A percentile compares a stretch with the other conserved stretches of the same genome.
phyloP scores from a whole-genome alignment of 2,797 vertebrate species.

The Rachycentron canadum region DNA sequence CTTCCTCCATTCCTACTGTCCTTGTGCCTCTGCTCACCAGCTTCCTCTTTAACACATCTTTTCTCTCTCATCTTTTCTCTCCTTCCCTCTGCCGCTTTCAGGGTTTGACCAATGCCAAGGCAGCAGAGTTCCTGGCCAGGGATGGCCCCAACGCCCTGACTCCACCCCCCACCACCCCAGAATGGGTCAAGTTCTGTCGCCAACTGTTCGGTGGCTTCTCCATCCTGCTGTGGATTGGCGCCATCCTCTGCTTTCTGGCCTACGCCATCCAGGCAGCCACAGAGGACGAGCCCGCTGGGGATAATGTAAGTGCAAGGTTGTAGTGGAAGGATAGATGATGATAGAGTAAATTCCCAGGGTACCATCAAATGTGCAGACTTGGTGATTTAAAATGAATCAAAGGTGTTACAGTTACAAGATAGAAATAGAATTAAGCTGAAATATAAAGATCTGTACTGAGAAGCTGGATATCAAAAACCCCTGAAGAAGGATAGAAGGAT shows the following conservation, averaged over 20 bases:
- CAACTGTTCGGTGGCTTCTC: constrained; percentile 96
- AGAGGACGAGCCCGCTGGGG: constrained; percentile 90
- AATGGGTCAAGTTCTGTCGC: constrained; percentile 96
- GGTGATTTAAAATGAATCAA: background rate
- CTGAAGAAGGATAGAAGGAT: background rate
- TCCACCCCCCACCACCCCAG: constrained; percentile 92
- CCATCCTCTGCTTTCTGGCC: constrained; percentile 94
- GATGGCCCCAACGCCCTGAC: constrained; percentile 93
- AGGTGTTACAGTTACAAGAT: too few species aligned
- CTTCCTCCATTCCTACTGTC: background rate
- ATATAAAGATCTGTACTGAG: background rate
- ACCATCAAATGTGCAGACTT: background rate
- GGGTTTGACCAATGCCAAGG: constrained; percentile 94
- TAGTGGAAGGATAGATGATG: background rate
- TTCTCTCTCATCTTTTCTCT: background rate
- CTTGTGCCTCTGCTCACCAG: background rate
- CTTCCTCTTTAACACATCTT: background rate
- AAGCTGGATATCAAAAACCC: background rate
- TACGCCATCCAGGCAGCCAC: constrained; percentile 93
- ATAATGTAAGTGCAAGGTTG: constrained; percentile 86
- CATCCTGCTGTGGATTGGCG: constrained; percentile 92
- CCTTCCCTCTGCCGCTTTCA: constrained; percentile 52
- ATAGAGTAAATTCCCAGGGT: constrained; percentile 2
- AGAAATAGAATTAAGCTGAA: too few species aligned
- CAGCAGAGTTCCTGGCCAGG: constrained; percentile 90